Conservation (phyloP, 2,113 vertebrate genomes). For the Neolamprologus sp. region DNA sequence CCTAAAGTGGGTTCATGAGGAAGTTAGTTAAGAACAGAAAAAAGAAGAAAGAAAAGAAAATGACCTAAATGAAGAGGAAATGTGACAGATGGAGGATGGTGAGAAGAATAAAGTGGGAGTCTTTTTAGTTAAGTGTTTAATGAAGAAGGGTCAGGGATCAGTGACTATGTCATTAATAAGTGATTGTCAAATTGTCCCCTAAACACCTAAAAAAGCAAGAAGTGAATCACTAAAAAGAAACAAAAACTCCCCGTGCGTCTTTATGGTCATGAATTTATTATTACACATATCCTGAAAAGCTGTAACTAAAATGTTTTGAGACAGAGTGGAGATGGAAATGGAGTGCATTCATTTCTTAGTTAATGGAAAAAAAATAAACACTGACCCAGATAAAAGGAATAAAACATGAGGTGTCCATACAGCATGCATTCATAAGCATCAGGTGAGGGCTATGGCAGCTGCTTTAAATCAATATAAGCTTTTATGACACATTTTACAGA, state of each 20-base stretch:
- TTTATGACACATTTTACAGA: constrained; percentile 74
- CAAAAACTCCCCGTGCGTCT: not conserved
- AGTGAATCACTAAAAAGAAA: not conserved
- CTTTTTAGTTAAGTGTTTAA: not conserved
- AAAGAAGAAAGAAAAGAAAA: not conserved
- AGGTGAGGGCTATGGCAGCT: constrained; percentile 38
- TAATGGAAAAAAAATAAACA: constrained; percentile 15
- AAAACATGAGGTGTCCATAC: constrained; percentile 34
- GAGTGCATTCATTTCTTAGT: constrained; percentile 6
- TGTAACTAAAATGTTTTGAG: constrained; percentile 15
- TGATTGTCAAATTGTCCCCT: constrained; percentile 58
- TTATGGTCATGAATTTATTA: not conserved
- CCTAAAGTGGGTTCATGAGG: not conserved
- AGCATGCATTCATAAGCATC: constrained; percentile 45
- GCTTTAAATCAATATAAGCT: constrained; percentile 75
- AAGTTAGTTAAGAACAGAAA: not conserved
- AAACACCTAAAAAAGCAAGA: not conserved
- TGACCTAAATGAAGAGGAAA: not conserved
- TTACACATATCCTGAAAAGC: not conserved
- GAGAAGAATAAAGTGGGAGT: not conserved
- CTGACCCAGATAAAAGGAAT: constrained; percentile 23
- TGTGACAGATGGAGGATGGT: not conserved
- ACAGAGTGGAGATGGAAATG: constrained; percentile 22
- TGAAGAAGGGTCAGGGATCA: not conserved
- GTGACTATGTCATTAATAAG: constrained; percentile 11